These are phyloP conservation scores for Ictalurus furcatus DNA, from an alignment of 2,113 vertebrate species.

Conservation along the genomic window DNA sequence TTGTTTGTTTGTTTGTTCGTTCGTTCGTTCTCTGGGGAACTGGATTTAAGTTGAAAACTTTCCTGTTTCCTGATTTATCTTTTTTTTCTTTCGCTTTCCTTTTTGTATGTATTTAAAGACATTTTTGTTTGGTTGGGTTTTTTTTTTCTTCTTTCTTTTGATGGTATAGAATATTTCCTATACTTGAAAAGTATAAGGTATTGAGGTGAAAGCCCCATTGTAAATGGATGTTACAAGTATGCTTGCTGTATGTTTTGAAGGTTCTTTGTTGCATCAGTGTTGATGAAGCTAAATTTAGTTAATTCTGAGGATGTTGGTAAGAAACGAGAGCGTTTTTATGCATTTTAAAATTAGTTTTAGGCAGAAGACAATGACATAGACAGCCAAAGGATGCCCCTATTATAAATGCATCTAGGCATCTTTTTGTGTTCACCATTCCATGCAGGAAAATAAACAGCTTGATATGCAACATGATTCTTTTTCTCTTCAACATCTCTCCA, in stretches of 20 bases:
- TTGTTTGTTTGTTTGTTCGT: constrained; percentile 64
- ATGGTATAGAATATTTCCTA: constrained; percentile 90
- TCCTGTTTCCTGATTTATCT: constrained; percentile 83
- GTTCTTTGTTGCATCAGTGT: constrained; percentile 92
- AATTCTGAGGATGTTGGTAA: constrained; percentile 85
- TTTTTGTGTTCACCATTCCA: constrained; percentile 84
- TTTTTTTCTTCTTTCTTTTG: constrained; percentile 69
- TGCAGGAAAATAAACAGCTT: constrained; percentile 83
- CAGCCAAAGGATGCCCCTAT: constrained; percentile 83
- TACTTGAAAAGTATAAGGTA: constrained; percentile 90
- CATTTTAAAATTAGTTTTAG: constrained; percentile 84
- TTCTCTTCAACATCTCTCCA: constrained; percentile 65
- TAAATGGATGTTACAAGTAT: constrained; percentile 97
- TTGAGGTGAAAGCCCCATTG: constrained; percentile 87
- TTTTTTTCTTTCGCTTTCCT: constrained; percentile 65
- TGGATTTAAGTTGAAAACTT: constrained; percentile 98
- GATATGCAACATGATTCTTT: constrained; percentile 81
- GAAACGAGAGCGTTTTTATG: constrained; percentile 81
- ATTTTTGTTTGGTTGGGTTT: constrained; percentile 67
- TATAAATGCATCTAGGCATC: constrained; percentile 81
- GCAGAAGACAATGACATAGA: constrained; percentile 81
- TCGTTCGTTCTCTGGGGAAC: constrained; percentile 79
- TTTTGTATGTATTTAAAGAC: constrained; percentile 97
- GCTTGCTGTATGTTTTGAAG: constrained; percentile 97
- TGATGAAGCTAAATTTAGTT: constrained; percentile 90